These are phyloP conservation scores for Euglossa dilemma DNA, from an alignment of 1,140 invertebrate genomes.

Conservation along the genomic window DNA sequence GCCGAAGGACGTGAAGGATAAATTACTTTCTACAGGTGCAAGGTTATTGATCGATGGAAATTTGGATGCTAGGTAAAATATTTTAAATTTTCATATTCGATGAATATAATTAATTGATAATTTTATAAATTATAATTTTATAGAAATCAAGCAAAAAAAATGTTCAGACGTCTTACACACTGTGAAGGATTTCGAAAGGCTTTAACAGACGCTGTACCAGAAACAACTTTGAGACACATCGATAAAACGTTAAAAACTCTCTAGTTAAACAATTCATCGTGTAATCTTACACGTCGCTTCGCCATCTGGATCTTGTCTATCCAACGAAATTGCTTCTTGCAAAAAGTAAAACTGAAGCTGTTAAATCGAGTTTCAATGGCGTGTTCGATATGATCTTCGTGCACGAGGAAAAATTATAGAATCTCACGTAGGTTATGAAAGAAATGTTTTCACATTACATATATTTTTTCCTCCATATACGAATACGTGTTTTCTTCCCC, in stretches of 20 bases:
- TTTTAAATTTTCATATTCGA: too few relatives aligned
- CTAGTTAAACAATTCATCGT: conserved; percentile 62
- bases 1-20: conserved; percentile 90
- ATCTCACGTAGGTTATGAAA: background rate
- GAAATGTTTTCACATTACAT: background rate
- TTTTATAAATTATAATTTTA: conserved; percentile 52
- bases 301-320: background rate
- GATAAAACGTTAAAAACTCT: conserved; percentile 86
- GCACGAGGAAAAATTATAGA: conserved; percentile 21
- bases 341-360: background rate
- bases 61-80: conserved; percentile 89
- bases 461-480: conserved; percentile 11
- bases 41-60: conserved; percentile 93
- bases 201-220: conserved; percentile 86
- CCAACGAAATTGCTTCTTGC: conserved; percentile 35
- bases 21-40: conserved; percentile 90
- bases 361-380: conserved; percentile 1
- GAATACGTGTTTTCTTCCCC: conserved; percentile 24
- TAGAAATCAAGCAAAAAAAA: conserved; percentile 87
- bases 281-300: background rate
- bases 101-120: background rate
- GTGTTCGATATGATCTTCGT: conserved; percentile 16
- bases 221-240: conserved; percentile 86
- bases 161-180: conserved; percentile 84
- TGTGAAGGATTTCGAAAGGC: conserved; percentile 86